These are phyloP conservation scores for Kryphioiulus occultus DNA, from an alignment of 2,888 invertebrate genomes.

Conservation along the genomic window DNA sequence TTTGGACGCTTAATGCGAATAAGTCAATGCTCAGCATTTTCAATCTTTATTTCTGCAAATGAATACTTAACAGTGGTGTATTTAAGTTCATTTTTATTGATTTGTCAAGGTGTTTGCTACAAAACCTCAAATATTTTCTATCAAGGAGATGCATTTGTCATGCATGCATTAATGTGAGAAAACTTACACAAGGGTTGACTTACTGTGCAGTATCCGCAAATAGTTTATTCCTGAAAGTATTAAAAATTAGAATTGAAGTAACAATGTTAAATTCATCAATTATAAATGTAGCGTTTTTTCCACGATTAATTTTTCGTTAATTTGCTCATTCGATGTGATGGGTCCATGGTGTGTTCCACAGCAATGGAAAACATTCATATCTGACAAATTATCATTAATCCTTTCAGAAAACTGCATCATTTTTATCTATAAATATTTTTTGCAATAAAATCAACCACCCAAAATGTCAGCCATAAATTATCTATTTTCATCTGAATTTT, in stretches of 20 bases:
- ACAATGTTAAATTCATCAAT: not conserved
- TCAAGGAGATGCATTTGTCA: no score
- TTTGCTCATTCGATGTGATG: no score
- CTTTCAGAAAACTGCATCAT: no score
- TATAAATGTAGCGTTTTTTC: no score
- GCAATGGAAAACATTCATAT: no score
- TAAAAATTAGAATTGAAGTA: not conserved
- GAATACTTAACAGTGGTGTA: not conserved
- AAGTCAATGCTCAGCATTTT: not conserved
- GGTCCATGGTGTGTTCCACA: no score
- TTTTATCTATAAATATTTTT: no score
- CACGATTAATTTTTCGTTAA: no score
- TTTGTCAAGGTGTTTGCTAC: not conserved
- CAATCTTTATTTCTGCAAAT: not conserved
- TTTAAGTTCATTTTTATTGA: not conserved
- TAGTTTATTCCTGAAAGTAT: not conserved
- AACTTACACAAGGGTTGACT: not conserved
- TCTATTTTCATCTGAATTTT: not conserved
- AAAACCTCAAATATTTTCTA: not conserved
- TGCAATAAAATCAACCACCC: not conserved
- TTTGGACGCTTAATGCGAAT: not conserved
- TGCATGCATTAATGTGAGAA: not conserved
- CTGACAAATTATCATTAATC: no score
- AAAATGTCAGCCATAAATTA: not conserved
- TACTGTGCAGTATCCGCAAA: no score